These are phyloP conservation scores for Calosoma granatense DNA, from an alignment of 1,140 invertebrate genomes.

Conservation along the genomic window DNA sequence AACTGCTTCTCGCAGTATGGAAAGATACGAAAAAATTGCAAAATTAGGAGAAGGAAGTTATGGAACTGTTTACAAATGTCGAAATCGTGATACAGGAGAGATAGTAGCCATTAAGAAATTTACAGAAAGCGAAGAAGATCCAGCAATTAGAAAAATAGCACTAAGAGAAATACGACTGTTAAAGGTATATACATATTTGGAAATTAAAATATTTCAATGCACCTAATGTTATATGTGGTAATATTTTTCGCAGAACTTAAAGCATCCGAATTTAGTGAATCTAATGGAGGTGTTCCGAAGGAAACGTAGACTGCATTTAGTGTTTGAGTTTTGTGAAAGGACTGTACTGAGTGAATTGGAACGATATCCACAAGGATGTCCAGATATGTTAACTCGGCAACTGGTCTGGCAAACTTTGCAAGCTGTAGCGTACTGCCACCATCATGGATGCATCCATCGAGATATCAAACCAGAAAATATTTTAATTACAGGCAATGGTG, in stretches of 20 bases:
- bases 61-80: slow-evolving; percentile 97
- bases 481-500: slow-evolving; percentile 82
- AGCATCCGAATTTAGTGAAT: slow-evolving; percentile 96
- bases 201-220: background rate
- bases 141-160: slow-evolving; percentile 95
- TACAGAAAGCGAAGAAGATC: slow-evolving; percentile 97
- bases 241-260: slow-evolving; percentile 70
- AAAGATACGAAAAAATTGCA: slow-evolving; percentile 93
- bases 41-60: slow-evolving; percentile 98
- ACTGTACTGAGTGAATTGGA: slow-evolving; percentile 95
- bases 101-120: slow-evolving; percentile 99
- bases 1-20: slow-evolving; percentile 84
- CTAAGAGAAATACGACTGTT: slow-evolving; percentile 94
- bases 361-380: slow-evolving; percentile 57
- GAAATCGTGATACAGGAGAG: slow-evolving; percentile 89
- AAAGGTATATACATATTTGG: slow-evolving; percentile 84
- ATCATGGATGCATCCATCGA: slow-evolving; percentile 90
- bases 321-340: slow-evolving; percentile 97
- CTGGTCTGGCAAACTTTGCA: slow-evolving; percentile 93
- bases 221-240: background rate
- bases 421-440: slow-evolving; percentile 92
- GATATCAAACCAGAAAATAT: slow-evolving; percentile 99
- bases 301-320: slow-evolving; percentile 91
- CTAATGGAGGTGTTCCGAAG: slow-evolving; percentile 95
- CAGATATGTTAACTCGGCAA: slow-evolving; percentile 79